Base-by-base conservation (phyloP, 2,113 vertebrate genomes). In the Miniopterus natalensis region DNA sequence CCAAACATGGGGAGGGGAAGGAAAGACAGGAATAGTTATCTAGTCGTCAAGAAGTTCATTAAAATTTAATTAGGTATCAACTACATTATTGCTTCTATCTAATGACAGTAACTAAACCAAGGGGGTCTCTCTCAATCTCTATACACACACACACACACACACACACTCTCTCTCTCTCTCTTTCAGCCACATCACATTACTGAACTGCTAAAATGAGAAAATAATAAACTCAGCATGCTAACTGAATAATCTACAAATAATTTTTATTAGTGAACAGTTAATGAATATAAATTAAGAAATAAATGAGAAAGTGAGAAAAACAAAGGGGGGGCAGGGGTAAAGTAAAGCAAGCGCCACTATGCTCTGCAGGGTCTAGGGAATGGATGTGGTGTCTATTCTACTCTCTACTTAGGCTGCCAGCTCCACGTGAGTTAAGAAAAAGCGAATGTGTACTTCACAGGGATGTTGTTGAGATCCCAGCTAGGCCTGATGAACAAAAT, bases 271-370 rank as follows among this genome's bases (percentile, higher is more conserved):
- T 57, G 31, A 83, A 53, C 20, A 27, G 36, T 21, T 61, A 74
- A 63, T 59, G 14, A 74, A 31, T 2, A 89, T 27, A 92, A 84
- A 79, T 65, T 25, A 75, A 87, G 12, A 36, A 21, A 42, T 18
- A 31, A 74, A 59, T 42, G 8, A 91, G 8, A 36, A n/a, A 74
- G 31, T 45, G 13, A 40, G 18, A 45, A 42, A 77, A 79, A 49
- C 23, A n/a, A 1, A 42, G 73, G 57, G 66, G 13, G 14, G 49
- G 40, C 31, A 86, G 89, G n/a, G 77, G 73, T 13, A 1, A 9
- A 36, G 36, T 1, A 21, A 18, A 36, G 63, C 20, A 6, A 31
- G 23, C 0, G 0, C 1, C 4, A 1, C 8, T 70, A 13, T 3
- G 25, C 27, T 3, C 1, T 1, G 36, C 7, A 12, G 51, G 11